Conservation (phyloP, 2,113 vertebrate genomes). For the Phyllostomus hastatus region DNA sequence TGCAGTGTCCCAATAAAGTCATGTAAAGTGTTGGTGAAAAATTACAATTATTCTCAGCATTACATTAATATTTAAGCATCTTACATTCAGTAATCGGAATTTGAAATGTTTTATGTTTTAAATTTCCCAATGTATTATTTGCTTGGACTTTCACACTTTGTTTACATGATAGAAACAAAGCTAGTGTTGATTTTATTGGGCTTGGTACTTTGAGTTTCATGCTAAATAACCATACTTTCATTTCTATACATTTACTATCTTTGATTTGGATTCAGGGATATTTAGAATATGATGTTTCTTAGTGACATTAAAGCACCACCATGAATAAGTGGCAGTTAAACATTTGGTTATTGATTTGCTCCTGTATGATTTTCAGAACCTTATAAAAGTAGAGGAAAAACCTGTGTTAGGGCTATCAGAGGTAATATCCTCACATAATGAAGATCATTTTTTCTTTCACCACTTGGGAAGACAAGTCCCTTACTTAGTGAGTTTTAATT, state of each 20-base stretch:
- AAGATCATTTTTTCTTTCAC: background rate
- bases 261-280: constrained; percentile 14
- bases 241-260: background rate
- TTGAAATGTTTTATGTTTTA: constrained; percentile 26
- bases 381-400: background rate
- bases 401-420: background rate
- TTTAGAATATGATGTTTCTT: constrained; percentile 29
- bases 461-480: background rate
- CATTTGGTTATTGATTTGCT: background rate
- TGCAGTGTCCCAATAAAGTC: constrained; percentile 43
- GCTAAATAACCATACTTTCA: background rate
- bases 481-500: background rate
- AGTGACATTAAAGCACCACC: background rate
- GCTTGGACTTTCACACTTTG: constrained; percentile 41
- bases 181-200: constrained; percentile 29
- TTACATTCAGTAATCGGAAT: constrained; percentile 29
- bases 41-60: constrained; percentile 51
- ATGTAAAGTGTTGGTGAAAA: background rate
- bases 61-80: constrained; percentile 39
- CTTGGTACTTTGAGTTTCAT: background rate
- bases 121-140: constrained; percentile 26
- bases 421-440: background rate
- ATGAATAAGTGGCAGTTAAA: constrained; percentile 27
- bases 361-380: background rate
- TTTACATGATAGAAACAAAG: constrained; percentile 45